These are phyloP conservation scores for Galbula dea DNA, from an alignment of 2,113 vertebrate species.

Conservation along the genomic window DNA sequence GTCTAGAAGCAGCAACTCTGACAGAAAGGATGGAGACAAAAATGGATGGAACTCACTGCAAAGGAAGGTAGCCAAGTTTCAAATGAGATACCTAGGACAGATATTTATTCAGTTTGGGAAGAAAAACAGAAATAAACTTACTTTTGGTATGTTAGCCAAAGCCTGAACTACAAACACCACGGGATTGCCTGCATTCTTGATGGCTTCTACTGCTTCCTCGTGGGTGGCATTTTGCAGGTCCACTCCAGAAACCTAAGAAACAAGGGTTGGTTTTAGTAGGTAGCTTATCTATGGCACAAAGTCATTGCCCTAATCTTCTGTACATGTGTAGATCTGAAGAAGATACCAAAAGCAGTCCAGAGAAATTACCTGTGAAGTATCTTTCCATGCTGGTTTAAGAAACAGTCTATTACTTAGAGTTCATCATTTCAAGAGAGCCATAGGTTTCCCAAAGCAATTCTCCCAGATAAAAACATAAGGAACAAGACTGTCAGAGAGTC, in stretches of 20 bases:
- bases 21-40: not conserved
- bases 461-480: not conserved
- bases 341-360: not conserved
- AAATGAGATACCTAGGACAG: not conserved
- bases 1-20: not conserved
- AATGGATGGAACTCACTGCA: not conserved
- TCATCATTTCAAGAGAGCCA: not conserved
- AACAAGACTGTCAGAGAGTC: not conserved
- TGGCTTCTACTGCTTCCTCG: constrained; percentile 88
- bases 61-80: not conserved
- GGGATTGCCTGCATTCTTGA: constrained; percentile 86
- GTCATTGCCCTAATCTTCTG: not conserved
- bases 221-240: constrained; percentile 89
- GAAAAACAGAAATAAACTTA: constrained; percentile 58
- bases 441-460: not conserved
- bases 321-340: not conserved
- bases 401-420: not conserved
- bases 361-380: not conserved
- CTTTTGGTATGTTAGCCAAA: constrained; percentile 83
- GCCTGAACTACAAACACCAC: constrained; percentile 93
- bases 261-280: not conserved
- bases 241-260: constrained; percentile 85
- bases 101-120: not conserved
- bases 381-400: not conserved
- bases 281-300: not conserved